These are phyloP conservation scores for Glyphotaelius pellucidus DNA, from an alignment of 2,888 invertebrate species.

Conservation along the genomic window DNA sequence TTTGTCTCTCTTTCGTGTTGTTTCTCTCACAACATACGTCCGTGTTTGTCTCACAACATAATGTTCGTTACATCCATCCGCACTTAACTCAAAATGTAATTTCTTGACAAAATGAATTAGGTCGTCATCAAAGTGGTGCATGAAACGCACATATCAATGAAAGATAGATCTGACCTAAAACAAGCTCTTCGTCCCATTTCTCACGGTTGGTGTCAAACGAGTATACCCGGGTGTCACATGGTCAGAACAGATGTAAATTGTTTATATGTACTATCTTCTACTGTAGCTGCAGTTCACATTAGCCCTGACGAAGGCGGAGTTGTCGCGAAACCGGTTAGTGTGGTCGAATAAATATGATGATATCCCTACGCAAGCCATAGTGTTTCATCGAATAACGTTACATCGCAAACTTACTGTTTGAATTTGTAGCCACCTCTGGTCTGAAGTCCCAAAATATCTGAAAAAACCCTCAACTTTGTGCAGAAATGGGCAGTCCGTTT, in stretches of 20 bases:
- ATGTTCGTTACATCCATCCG: too few relatives aligned
- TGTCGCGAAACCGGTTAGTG: too few relatives aligned
- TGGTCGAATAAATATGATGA: not conserved
- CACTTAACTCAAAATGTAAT: too few relatives aligned
- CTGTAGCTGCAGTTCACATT: not conserved
- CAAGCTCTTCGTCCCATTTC: not conserved
- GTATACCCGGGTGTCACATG: not conserved
- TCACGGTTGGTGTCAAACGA: not conserved
- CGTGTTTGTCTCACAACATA: too few relatives aligned
- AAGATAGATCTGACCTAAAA: not conserved
- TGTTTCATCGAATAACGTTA: not conserved
- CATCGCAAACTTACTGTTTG: not conserved
- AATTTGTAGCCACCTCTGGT: too few relatives aligned
- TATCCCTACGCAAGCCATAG: not conserved
- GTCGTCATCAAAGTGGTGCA: not conserved
- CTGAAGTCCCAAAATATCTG: too few relatives aligned
- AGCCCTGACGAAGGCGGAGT: too few relatives aligned
- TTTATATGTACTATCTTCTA: not conserved
- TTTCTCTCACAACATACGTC: too few relatives aligned
- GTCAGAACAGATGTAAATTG: not conserved
- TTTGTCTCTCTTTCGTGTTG: too few relatives aligned
- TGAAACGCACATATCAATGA: not conserved
- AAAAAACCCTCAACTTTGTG: too few relatives aligned
- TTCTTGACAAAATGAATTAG: too few relatives aligned
- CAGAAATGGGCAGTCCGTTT: too few relatives aligned